Evolutionary conservation across 2,888 invertebrate genomes (phyloP), one percentile per base, ranked within the genome.

Genomic region (Trissoscelio sp.): DNA sequence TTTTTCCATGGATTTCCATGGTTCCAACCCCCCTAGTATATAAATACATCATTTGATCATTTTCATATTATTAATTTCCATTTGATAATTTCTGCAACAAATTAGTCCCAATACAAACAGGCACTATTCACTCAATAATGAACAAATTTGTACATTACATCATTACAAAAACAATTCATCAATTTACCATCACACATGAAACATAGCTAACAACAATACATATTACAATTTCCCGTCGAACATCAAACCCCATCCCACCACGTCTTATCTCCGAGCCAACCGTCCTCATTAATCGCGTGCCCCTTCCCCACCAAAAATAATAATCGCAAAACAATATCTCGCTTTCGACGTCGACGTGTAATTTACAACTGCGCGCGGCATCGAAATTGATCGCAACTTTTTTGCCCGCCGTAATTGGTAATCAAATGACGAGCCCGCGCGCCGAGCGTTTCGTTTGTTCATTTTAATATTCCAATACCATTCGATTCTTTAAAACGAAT

Each of bases 391-490:
- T 66, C 44, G 72, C 42, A 58, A 79, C 72, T 72, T 79, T 79
- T 79, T 66, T 66, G 51, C 22, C n/a, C 64, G 46, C 20, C 79
- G 31, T 79, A 73, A 73, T 79, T 73, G 79, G 62, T 73, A 79
- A 79, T 79, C 70, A 72, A 72, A 70, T 70, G 77, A 77, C 69
- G 62, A 53, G 39, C 57, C 34, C 67, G 12, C 44, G 64, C 24
- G 44, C 60, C 42, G 51, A 57, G 37, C 62, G 44, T 42, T 66
- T 39, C 62, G 74, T 79, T 79, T 69, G 79, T 79, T 79, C 74
- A 69, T 69, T 79, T 79, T 79, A 79, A 79, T 74, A 79, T 79
- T 74, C 74, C 79, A 74, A 74, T 73, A 55, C 24, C 48, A 48
- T 62, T 74, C 48, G 64, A 69, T 79, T 73, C 69, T 79, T 79